Evolutionary conservation across 2,888 invertebrate genomes (phyloP).

Genomic region (Meloe dianella): DNA sequence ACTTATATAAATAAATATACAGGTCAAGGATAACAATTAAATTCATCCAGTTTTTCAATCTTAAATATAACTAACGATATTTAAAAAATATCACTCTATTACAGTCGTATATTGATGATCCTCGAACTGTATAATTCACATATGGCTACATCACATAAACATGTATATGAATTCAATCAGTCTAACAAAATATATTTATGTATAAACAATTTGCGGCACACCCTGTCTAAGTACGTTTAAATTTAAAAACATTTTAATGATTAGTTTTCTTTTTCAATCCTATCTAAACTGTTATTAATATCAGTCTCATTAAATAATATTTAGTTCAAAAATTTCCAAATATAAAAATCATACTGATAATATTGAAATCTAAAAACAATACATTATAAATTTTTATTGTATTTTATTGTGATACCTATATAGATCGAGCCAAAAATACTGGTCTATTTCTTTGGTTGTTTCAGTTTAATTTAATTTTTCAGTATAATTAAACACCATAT

Average conservation of each 20-base stretch:
- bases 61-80: constrained; percentile 2
- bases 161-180: constrained; percentile 32
- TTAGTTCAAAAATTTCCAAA: constrained; percentile 17
- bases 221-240: constrained; percentile 32
- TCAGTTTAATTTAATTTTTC: not conserved
- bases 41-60: not conserved
- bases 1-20: not conserved
- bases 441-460: constrained; percentile 12
- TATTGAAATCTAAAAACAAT: constrained; percentile 18
- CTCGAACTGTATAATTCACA: constrained; percentile 17
- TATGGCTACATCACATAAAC: constrained; percentile 30
- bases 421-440: not conserved
- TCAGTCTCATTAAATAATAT: constrained; percentile 32
- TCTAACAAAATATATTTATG: constrained; percentile 32
- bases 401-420: constrained; percentile 11
- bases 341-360: constrained; percentile 9
- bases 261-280: constrained; percentile 19
- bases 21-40: not conserved
- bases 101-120: not conserved
- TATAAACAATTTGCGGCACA: constrained; percentile 32
- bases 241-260: constrained; percentile 10
- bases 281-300: constrained; percentile 30
- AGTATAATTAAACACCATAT: constrained; percentile 22
- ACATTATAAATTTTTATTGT: constrained; percentile 21
- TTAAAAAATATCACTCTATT: constrained; percentile 9